Percentiles rank a stretch among this genome's conserved stretches.
Evolutionary conservation across 2,888 invertebrate genomes (phyloP).

Genomic region (Leucania comma): DNA sequence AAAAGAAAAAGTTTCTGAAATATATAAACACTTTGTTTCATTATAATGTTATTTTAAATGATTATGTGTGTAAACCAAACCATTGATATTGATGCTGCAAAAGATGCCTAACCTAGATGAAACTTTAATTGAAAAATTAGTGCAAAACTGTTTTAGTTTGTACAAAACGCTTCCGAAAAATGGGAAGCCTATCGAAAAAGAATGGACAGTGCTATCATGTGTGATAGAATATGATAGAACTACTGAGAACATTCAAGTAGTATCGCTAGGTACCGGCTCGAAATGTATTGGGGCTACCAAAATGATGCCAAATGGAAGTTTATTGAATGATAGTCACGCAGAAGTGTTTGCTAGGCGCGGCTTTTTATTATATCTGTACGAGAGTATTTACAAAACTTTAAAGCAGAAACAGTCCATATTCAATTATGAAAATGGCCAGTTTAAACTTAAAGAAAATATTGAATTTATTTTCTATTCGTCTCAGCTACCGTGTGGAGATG

Average conservation of each 20-base stretch:
- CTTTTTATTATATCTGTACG: constrained; percentile 94
- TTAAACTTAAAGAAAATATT: constrained; percentile 89
- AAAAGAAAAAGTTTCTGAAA: background rate
- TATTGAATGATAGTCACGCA: constrained; percentile 97
- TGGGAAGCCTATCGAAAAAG: constrained; percentile 94
- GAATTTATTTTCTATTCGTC: constrained; percentile 96
- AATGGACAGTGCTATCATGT: constrained; percentile 96
- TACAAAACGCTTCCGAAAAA: constrained; percentile 93
- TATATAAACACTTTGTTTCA: background rate
- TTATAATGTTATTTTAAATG: background rate
- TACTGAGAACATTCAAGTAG: constrained; percentile 88
- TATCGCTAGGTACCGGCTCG: constrained; percentile 97
- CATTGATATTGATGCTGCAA: background rate
- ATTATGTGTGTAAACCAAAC: background rate
- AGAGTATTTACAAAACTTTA: constrained; percentile 89
- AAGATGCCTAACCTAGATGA: constrained; percentile 70
- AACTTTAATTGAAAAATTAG: constrained; percentile 87
- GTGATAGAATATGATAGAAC: constrained; percentile 90
- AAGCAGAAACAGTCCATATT: constrained; percentile 79
- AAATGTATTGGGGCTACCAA: constrained; percentile 96
- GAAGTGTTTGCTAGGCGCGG: constrained; percentile 96
- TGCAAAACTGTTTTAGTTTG: constrained; percentile 90
- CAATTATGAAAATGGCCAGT: constrained; percentile 73
- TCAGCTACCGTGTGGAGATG: constrained; percentile 98
- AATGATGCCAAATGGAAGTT: constrained; percentile 92